These are phyloP conservation scores for Patella pellucida DNA, from an alignment of 2,888 invertebrate genomes.

Conservation along the genomic window DNA sequence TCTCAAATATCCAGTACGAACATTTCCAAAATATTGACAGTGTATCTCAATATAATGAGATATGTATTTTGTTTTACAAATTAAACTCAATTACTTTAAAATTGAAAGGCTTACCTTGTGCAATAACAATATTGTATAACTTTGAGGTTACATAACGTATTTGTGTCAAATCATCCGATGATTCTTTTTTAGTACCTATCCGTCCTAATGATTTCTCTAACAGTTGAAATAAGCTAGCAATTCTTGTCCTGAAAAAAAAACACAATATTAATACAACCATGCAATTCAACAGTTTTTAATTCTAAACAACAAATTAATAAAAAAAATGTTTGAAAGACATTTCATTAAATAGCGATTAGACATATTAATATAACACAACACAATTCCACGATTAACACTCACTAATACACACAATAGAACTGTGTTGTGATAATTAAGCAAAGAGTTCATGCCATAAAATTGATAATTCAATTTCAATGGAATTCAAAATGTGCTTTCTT, in stretches of 20 bases:
- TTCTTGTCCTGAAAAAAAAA: constrained; percentile 48
- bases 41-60: no score
- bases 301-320: not conserved
- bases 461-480: no score
- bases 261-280: not conserved
- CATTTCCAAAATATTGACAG: no score
- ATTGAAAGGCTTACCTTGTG: constrained; percentile 53
- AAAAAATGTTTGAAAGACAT: no score
- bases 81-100: not conserved
- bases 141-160: constrained; percentile 61
- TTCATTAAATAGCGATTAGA: no score
- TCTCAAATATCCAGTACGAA: no score
- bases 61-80: constrained; percentile 2
- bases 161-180: constrained; percentile 63
- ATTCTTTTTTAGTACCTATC: constrained; percentile 42
- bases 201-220: constrained; percentile 57
- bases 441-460: no score
- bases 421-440: no score
- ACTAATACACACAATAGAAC: no score
- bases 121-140: constrained; percentile 55
- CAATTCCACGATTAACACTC: no score
- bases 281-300: not conserved
- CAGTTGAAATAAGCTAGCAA: constrained; percentile 61
- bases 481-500: no score
- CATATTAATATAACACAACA: no score